Evolutionary conservation across 1,140 invertebrate species (phyloP).

Genomic region (Ridgeia piscesae): DNA sequence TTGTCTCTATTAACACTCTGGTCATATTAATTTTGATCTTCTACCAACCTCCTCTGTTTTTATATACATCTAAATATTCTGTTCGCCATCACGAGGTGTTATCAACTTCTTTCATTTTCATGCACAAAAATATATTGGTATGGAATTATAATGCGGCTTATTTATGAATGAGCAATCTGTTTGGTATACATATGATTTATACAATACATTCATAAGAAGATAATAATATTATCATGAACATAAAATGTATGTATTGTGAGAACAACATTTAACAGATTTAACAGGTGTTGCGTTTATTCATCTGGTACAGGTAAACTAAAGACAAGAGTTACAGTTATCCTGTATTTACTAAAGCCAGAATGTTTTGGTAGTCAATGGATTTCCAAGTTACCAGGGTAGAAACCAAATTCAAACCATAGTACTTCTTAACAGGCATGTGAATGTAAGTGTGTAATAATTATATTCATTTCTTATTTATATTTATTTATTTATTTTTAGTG

Average conservation of each 20-base stretch:
- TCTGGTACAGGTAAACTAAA: not conserved
- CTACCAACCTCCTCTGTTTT: too few relatives aligned
- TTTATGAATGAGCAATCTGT: not conserved
- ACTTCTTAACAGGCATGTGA: constrained; percentile 18
- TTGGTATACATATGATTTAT: not conserved
- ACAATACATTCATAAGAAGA: not conserved
- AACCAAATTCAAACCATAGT: not conserved
- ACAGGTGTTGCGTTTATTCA: not conserved
- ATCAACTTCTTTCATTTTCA: not conserved
- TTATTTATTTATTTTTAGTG: constrained; percentile 64
- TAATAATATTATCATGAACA: not conserved
- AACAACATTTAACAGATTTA: not conserved
- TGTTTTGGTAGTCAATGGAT: not conserved
- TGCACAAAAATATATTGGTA: not conserved
- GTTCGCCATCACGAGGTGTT: too few relatives aligned
- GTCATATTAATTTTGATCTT: too few relatives aligned
- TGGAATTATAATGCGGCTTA: not conserved
- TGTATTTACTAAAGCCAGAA: not conserved
- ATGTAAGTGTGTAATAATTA: constrained; percentile 25
- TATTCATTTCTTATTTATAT: constrained; percentile 27
- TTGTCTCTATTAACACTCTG: too few relatives aligned
- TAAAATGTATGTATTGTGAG: not conserved
- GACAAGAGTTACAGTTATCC: not conserved
- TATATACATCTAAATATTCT: too few relatives aligned
- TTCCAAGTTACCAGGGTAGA: too few relatives aligned